Percentiles rank a stretch among this genome's conserved stretches.
phyloP scores from a whole-genome alignment of 2,888 invertebrate species.

The Panzeria rudis region DNA sequence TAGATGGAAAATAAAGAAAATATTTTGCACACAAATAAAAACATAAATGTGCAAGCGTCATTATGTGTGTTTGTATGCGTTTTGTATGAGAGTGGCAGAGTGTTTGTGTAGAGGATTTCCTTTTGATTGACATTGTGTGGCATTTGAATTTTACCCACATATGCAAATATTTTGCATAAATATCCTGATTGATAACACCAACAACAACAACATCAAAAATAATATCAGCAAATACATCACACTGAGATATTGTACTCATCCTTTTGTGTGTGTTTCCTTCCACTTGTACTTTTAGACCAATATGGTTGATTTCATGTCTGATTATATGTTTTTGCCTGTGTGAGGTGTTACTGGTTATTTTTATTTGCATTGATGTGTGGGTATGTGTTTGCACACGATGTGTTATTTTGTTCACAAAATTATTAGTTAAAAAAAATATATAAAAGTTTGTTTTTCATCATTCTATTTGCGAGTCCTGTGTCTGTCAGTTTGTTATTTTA shows the following conservation, averaged over 20 bases:
- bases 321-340: constrained; percentile 18
- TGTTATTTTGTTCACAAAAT: constrained; percentile 30
- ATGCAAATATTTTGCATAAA: constrained; percentile 72
- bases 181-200: constrained; percentile 67
- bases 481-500: constrained; percentile 20
- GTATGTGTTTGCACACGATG: neutral
- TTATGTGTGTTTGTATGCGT: neutral
- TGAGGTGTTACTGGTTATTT: neutral
- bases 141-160: constrained; percentile 72
- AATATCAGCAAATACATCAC: constrained; percentile 24
- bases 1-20: constrained; percentile 6
- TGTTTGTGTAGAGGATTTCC: constrained; percentile 63
- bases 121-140: constrained; percentile 71
- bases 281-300: constrained; percentile 48
- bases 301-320: constrained; percentile 63
- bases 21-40: constrained; percentile 3
- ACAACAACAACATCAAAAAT: neutral
- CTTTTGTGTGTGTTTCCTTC: constrained; percentile 14
- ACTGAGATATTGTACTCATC: constrained; percentile 15
- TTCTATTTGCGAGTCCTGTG: neutral
- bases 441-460: neutral
- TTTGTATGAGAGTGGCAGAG: constrained; percentile 13
- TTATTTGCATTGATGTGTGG: neutral
- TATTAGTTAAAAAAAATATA: constrained; percentile 17
- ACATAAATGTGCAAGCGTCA: constrained; percentile 1